Conservation (phyloP, 2,797 vertebrate genomes). For the Cygnus olor region DNA sequence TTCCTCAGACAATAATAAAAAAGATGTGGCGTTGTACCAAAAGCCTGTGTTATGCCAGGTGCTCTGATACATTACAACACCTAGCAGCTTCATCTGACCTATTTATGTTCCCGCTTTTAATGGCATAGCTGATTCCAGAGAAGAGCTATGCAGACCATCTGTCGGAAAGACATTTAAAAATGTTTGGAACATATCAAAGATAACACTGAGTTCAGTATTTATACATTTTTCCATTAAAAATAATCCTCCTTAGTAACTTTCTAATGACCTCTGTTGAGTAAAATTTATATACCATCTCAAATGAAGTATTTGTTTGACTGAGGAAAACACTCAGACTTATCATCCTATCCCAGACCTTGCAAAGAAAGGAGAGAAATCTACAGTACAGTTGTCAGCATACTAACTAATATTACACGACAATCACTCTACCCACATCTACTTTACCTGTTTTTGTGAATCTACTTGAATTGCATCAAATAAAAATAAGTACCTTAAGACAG, state of each 20-base stretch:
- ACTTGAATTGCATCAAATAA: background rate
- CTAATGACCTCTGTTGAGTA: background rate
- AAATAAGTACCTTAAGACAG: background rate
- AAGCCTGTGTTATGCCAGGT: background rate
- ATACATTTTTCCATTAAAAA: background rate
- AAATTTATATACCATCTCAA: background rate
- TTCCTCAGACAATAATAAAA: background rate
- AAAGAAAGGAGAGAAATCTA: background rate
- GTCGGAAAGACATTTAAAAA: background rate
- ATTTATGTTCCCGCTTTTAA: background rate
- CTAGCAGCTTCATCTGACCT: background rate
- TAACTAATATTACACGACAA: background rate
- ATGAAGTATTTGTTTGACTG: background rate
- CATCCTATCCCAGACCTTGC: background rate
- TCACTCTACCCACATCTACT: background rate
- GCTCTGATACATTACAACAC: background rate
- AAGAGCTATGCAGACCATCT: slow-evolving; percentile 4
- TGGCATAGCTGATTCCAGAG: background rate
- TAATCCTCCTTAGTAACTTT: background rate
- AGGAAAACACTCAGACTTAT: background rate
- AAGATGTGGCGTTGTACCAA: background rate
- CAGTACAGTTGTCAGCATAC: background rate
- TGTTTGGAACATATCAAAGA: background rate
- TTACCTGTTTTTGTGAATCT: background rate
- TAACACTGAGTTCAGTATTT: background rate